phyloP scores from a whole-genome alignment of 1,140 invertebrate genomes.

The Drusus annulatus region DNA sequence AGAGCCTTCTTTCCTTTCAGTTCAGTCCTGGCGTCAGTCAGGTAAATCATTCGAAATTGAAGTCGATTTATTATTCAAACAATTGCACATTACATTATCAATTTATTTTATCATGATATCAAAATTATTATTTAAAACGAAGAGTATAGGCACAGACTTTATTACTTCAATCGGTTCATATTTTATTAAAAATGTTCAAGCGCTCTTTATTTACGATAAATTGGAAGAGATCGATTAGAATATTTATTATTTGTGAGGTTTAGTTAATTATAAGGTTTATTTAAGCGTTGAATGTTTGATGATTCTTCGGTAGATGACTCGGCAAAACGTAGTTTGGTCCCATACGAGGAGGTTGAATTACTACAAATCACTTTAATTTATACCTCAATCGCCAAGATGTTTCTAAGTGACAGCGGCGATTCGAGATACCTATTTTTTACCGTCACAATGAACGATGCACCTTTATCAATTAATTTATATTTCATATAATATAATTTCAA shows the following conservation, averaged over 20 bases:
- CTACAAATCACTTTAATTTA: constrained; percentile 21
- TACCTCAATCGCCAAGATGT: not conserved
- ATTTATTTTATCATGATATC: constrained; percentile 20
- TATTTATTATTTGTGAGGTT: constrained; percentile 25
- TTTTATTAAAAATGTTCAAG: constrained; percentile 31
- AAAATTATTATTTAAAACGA: constrained; percentile 33
- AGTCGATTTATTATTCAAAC: constrained; percentile 29
- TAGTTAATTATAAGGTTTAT: not conserved
- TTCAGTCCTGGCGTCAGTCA: not conserved
- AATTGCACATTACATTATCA: constrained; percentile 36
- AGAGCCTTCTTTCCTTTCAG: no score
- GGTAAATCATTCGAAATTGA: constrained; percentile 34
- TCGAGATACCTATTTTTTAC: no score
- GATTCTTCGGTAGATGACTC: not conserved
- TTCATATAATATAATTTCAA: constrained; percentile 6
- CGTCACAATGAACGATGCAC: not conserved
- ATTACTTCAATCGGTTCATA: constrained; percentile 50
- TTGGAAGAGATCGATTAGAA: constrained; percentile 54
- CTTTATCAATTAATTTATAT: constrained; percentile 10
- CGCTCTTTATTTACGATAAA: not conserved
- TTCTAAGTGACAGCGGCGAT: not conserved
- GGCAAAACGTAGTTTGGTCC: constrained; percentile 29
- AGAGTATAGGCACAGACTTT: constrained; percentile 56
- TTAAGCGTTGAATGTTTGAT: not conserved
- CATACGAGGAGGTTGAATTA: constrained; percentile 8